Evolutionary conservation across 1,140 invertebrate species (phyloP).

Genomic region (Eufriesea mexicana): DNA sequence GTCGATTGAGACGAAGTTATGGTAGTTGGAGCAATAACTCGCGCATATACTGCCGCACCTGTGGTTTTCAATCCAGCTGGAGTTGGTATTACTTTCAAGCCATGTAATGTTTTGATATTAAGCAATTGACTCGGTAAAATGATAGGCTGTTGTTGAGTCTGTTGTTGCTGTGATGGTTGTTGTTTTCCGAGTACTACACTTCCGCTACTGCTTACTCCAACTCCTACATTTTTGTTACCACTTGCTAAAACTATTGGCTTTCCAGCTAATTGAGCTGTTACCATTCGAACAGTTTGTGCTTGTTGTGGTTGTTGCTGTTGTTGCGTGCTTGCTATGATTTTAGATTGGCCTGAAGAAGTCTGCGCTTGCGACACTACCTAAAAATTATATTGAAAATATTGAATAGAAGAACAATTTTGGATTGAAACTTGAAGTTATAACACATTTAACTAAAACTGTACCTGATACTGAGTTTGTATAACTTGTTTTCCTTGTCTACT

Average conservation of each 20-base stretch:
- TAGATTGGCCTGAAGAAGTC: constrained; percentile 74
- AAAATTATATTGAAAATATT: neutral
- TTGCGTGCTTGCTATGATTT: constrained; percentile 79
- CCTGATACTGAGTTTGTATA: constrained; percentile 81
- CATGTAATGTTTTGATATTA: constrained; percentile 87
- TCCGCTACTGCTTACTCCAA: constrained; percentile 70
- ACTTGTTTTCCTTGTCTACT: constrained; percentile 79
- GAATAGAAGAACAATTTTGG: neutral
- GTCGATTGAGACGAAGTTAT: constrained; percentile 74
- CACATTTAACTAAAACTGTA: constrained; percentile 24
- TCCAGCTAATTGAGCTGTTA: constrained; percentile 85
- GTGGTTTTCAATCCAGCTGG: constrained; percentile 79
- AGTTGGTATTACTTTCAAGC: constrained; percentile 86
- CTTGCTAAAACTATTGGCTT: constrained; percentile 86
- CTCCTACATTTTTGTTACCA: constrained; percentile 80
- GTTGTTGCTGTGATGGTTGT: constrained; percentile 71
- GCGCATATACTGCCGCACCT: constrained; percentile 77
- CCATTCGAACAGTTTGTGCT: constrained; percentile 82
- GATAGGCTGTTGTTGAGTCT: constrained; percentile 82
- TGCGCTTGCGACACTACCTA: constrained; percentile 80
- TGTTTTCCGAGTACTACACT: constrained; percentile 77
- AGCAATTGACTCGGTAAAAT: constrained; percentile 86
- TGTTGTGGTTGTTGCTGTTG: constrained; percentile 68
- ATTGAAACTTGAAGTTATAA: neutral
- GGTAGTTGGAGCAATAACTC: constrained; percentile 79